Base-by-base conservation (phyloP, 2,113 vertebrate genomes). In the Tupaia tana region DNA sequence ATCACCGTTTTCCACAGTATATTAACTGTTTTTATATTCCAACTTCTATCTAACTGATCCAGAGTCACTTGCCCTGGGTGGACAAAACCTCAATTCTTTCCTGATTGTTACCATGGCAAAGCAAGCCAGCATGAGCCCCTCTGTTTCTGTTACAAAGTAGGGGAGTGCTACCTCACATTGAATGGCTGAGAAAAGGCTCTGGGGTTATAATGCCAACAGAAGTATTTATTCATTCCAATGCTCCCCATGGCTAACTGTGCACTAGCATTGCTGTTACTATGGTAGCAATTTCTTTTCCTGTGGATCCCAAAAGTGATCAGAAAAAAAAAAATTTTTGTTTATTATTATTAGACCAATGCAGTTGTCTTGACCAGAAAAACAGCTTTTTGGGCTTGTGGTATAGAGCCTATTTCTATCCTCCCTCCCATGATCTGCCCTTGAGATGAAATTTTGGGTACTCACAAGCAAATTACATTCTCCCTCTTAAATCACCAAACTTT, bases 21-120 rank as follows among this genome's bases (percentile, higher is more conserved):
- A 93, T 93, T 86, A 94, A 78, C 1, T 1, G 16, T 74, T 79
- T 94, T 88, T 86, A 94, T n/a, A 89, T 80, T 81, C 43, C 71
- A 84, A 0, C 31, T 92, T 92, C 89, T 56, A 25, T 56, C 88
- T 58, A 70, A 52, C 59, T 56, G 43, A 88, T 73, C 52, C 59
- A 67, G 74, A 90, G 77, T 70, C 19, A 0, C 67, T 78, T 90
- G 59, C 93, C 86, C 81, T 29, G 24, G 7, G 16, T 74, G 75
- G 31, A 93, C 75, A 96, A 95, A 92, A 43, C 58, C 34, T 78
- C 13, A 8, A 34, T 89, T 87, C 89, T 89, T 80, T 56, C 92
- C 58, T 67, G 25, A 25, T 74, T 58, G 73, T 90, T 91, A 82
- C 91, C 83, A 93, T 34, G 81, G 82, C 77, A 67, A 67, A 87